Percentiles rank a stretch among this genome's conserved stretches.
Evolutionary conservation across 92 coral and sea anemone species (phyloP).

Genomic region (Porites evermanni): DNA sequence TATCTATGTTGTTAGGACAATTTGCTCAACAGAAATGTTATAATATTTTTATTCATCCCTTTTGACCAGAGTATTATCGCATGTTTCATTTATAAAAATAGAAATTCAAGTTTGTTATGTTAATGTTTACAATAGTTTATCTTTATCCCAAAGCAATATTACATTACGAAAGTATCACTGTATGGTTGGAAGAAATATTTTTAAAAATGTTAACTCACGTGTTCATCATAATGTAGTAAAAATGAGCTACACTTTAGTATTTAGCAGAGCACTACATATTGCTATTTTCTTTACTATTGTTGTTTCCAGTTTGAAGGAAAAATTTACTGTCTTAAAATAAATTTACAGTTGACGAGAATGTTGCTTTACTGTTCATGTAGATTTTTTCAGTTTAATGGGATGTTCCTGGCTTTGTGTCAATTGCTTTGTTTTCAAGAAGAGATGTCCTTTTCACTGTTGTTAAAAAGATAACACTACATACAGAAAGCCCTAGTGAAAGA

Average conservation of each 20-base stretch:
- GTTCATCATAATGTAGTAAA: not conserved
- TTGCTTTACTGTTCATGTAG: not conserved
- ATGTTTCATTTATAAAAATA: not conserved
- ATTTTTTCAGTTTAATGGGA: not conserved
- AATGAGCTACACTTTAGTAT: not conserved
- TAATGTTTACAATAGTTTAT: constrained; percentile 6
- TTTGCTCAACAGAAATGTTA: not conserved
- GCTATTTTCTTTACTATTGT: not conserved
- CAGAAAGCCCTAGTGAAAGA: no score
- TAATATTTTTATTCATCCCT: not conserved
- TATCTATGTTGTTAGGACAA: constrained; percentile 1
- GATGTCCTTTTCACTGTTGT: no score
- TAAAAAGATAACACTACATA: no score
- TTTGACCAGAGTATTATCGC: constrained; percentile 2
- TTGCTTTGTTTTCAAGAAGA: no score
- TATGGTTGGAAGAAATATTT: not conserved
- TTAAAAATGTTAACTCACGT: not conserved
- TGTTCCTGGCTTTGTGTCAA: no score
- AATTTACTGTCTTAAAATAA: not conserved
- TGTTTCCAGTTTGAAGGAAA: constrained; percentile 1
- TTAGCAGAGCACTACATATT: constrained; percentile 8
- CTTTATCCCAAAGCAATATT: not conserved
- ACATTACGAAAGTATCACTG: not conserved
- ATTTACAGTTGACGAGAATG: not conserved
- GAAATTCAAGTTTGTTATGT: not conserved